A percentile compares a stretch with the other conserved stretches of the same genome.
phyloP scores from a whole-genome alignment of 2,888 invertebrate genomes.

The Colletes collaris region DNA sequence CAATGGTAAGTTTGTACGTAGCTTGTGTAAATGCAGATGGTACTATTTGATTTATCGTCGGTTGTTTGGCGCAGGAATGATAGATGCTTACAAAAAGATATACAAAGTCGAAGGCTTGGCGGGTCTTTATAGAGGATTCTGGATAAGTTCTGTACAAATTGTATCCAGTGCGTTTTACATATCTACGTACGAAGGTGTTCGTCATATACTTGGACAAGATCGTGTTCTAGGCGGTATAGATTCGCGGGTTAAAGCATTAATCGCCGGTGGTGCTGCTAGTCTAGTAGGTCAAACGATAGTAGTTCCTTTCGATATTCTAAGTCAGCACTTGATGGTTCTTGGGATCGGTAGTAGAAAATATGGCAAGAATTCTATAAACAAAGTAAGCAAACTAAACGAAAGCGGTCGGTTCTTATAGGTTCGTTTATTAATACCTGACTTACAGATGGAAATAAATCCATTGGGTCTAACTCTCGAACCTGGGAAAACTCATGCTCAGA shows the following conservation, averaged over 20 bases:
- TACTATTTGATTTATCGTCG: not conserved
- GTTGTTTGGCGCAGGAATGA: slow-evolving; percentile 85
- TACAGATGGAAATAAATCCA: slow-evolving; percentile 88
- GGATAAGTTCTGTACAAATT: slow-evolving; percentile 95
- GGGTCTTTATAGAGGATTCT: slow-evolving; percentile 97
- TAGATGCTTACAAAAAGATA: slow-evolving; percentile 95
- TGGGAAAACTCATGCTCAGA: slow-evolving; percentile 86
- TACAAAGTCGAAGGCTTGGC: slow-evolving; percentile 91
- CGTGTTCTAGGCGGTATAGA: slow-evolving; percentile 84
- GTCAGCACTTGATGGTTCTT: slow-evolving; percentile 98
- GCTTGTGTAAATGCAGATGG: not conserved
- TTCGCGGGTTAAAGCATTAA: slow-evolving; percentile 89
- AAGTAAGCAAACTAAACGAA: slow-evolving; percentile 65
- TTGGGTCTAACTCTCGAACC: slow-evolving; percentile 88
- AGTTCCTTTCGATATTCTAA: slow-evolving; percentile 98
- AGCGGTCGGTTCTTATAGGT: not conserved
- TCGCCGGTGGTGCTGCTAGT: slow-evolving; percentile 96
- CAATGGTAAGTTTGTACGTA: slow-evolving; percentile 84
- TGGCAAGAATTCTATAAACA: slow-evolving; percentile 77
- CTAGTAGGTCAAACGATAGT: slow-evolving; percentile 97
- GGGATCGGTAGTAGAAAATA: slow-evolving; percentile 85
- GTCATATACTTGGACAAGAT: slow-evolving; percentile 90
- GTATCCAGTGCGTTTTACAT: slow-evolving; percentile 95
- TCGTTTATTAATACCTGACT: slow-evolving; percentile 18
- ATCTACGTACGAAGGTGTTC: slow-evolving; percentile 95